A percentile compares a stretch with the other conserved stretches of the same genome.
phyloP scores from a whole-genome alignment of 2,113 vertebrate species.

The Phalacrocorax pelagicus region DNA sequence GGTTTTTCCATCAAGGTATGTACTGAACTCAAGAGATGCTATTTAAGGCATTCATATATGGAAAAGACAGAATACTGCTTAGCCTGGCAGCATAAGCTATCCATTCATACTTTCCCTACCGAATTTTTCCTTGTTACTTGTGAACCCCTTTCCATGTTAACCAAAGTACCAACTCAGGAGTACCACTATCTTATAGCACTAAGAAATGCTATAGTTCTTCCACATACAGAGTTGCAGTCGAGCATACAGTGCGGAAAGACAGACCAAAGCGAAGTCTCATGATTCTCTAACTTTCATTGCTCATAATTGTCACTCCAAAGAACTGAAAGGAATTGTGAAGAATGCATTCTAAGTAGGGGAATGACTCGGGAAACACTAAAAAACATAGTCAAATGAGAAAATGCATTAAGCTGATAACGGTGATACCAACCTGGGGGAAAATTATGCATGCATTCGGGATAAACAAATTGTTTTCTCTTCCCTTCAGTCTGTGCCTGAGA shows the following conservation, averaged over 20 bases:
- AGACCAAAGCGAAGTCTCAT: not conserved
- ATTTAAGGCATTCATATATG: not conserved
- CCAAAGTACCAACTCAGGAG: not conserved
- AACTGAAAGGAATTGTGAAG: constrained; percentile 2
- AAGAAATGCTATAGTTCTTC: not conserved
- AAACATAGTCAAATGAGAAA: not conserved
- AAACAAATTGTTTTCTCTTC: not conserved
- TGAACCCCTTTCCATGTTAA: not conserved
- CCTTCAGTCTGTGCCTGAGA: not conserved
- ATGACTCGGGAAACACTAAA: constrained; percentile 22
- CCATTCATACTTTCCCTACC: not conserved
- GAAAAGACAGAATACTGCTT: not conserved
- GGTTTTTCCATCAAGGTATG: not conserved
- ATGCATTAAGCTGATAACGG: not conserved
- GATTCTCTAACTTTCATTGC: not conserved
- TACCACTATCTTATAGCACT: not conserved
- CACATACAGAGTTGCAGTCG: not conserved
- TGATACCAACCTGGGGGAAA: constrained; percentile 13
- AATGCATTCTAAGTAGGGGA: not conserved
- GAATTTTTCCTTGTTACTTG: not conserved
- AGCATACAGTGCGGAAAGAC: not conserved
- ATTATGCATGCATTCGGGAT: not conserved
- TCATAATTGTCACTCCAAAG: not conserved
- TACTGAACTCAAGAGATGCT: not conserved
- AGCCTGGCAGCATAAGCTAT: not conserved